Percentiles rank a stretch among this genome's conserved stretches.
These are phyloP conservation scores for Crypturellus undulatus DNA, from an alignment of 2,113 vertebrate genomes.

Conservation along the genomic window DNA sequence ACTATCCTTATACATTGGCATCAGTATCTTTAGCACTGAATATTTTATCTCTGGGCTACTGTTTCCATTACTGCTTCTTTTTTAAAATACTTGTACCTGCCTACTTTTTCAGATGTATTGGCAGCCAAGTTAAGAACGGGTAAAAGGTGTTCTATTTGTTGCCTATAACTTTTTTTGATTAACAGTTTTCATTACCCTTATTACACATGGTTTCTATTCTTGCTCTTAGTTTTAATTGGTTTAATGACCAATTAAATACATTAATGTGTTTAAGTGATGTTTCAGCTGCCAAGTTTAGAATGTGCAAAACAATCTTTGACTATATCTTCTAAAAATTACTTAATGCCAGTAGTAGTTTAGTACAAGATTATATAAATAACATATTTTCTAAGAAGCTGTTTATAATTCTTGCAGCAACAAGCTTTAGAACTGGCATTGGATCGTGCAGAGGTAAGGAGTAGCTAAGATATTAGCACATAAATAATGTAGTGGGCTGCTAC, in stretches of 20 bases:
- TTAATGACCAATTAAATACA: neutral
- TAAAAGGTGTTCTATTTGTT: neutral
- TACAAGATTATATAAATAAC: neutral
- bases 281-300: neutral
- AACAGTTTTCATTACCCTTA: neutral
- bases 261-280: neutral
- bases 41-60: neutral
- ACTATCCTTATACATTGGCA: neutral
- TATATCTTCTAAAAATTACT: neutral
- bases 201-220: neutral
- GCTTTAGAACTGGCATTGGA: conserved; percentile 98
- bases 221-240: neutral
- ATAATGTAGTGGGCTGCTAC: neutral
- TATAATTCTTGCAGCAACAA: conserved; percentile 87
- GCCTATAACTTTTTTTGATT: neutral
- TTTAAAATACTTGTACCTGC: too few relatives aligned
- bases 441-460: conserved; percentile 92
- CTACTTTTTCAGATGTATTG: neutral
- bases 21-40: neutral
- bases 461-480: neutral
- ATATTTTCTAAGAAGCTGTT: conserved; percentile 17
- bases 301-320: neutral
- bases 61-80: too few relatives aligned
- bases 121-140: neutral
- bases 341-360: accelerated